phyloP scores from a whole-genome alignment of 2,888 invertebrate species.

The Leucania comma region DNA sequence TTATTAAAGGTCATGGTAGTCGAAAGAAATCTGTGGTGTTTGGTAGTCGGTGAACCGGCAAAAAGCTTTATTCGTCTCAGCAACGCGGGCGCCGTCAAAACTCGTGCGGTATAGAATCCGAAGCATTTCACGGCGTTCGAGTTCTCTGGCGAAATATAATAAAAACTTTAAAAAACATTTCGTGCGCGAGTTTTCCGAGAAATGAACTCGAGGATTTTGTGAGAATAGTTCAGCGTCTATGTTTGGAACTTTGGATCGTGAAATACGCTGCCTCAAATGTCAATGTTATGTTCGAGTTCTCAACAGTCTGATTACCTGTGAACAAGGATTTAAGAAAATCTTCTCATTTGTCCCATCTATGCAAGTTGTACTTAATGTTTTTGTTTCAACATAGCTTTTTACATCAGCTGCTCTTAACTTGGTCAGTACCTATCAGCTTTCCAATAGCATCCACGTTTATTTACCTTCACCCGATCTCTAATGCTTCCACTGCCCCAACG shows the following conservation, averaged over 20 bases:
- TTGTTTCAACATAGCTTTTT: not conserved
- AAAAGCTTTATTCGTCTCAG: conserved; percentile 63
- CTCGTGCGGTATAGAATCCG: conserved; percentile 67
- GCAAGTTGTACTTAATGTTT: not conserved
- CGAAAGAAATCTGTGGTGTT: conserved; percentile 28
- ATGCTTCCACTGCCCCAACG: conserved; percentile 14
- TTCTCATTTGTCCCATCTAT: not conserved
- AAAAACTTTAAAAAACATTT: conserved; percentile 61
- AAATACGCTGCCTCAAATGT: conserved; percentile 44
- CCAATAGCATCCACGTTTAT: conserved; percentile 22
- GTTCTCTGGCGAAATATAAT: conserved; percentile 66
- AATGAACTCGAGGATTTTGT: conserved; percentile 38
- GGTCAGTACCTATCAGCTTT: conserved; percentile 19
- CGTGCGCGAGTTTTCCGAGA: conserved; percentile 59
- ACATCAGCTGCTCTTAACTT: conserved; percentile 4
- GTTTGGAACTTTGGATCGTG: conserved; percentile 48
- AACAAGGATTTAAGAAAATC: not conserved
- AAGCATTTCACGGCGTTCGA: conserved; percentile 67
- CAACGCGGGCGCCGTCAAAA: conserved; percentile 62
- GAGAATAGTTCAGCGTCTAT: conserved; percentile 47
- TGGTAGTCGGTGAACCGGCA: conserved; percentile 56
- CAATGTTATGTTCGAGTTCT: conserved; percentile 50
- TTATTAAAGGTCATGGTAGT: conserved; percentile 38
- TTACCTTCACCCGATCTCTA: conserved; percentile 15
- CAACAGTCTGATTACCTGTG: conserved; percentile 1